A percentile compares a stretch with the other conserved stretches of the same genome.
phyloP scores from a whole-genome alignment of 2,888 invertebrate genomes.

The Myopa testacea region DNA sequence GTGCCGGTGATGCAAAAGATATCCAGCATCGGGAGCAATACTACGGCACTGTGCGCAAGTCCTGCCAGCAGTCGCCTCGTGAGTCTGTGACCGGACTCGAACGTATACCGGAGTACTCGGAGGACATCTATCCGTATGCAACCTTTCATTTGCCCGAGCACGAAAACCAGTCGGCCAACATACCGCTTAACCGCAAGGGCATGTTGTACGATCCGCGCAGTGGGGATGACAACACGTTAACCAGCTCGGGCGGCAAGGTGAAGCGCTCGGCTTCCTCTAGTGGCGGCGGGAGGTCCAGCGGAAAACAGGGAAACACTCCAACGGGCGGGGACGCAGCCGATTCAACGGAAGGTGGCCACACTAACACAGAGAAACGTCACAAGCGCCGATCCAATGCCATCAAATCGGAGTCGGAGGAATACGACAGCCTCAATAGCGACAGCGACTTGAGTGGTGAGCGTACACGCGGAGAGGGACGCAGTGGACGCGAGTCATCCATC shows the following conservation, averaged over 20 bases:
- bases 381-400: constrained; percentile 70
- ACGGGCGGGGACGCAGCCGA: constrained; percentile 37
- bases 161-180: constrained; percentile 71
- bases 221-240: constrained; percentile 57
- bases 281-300: constrained; percentile 46
- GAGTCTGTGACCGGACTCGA: constrained; percentile 69
- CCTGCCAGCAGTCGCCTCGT: constrained; percentile 67
- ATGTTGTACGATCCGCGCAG: constrained; percentile 60
- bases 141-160: constrained; percentile 73
- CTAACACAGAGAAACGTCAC: constrained; percentile 64
- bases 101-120: constrained; percentile 73
- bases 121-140: constrained; percentile 74
- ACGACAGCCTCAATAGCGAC: constrained; percentile 72
- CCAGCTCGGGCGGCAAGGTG: constrained; percentile 55
- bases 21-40: constrained; percentile 70
- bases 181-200: constrained; percentile 62
- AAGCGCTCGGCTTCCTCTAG: constrained; percentile 55
- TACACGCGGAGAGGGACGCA: constrained; percentile 69
- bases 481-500: constrained; percentile 69
- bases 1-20: constrained; percentile 54
- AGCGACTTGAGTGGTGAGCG: constrained; percentile 69
- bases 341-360: constrained; percentile 53
- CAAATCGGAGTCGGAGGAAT: constrained; percentile 72
- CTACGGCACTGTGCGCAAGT: constrained; percentile 71
- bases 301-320: constrained; percentile 45